A percentile compares a stretch with the other conserved stretches of the same genome.
Conservation (phyloP, 2,797 vertebrate species). For the Arctocebus calabarensis region DNA sequence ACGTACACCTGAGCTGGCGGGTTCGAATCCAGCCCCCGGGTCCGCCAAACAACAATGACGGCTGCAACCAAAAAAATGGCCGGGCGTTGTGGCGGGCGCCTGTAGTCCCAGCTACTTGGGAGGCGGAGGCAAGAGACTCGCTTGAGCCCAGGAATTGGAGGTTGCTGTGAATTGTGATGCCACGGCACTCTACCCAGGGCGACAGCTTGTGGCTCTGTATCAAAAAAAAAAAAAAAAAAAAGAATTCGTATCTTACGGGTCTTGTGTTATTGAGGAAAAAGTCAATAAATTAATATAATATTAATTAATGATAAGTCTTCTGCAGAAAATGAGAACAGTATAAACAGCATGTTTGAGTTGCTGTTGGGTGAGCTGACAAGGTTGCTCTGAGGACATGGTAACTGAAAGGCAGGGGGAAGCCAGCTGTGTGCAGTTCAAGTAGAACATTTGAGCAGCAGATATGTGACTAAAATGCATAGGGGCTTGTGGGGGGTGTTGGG, state of each 20-base stretch:
- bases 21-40: too few species aligned
- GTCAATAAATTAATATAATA: neutral
- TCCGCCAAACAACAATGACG: too few species aligned
- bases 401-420: neutral
- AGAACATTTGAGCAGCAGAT: neutral
- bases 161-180: too few species aligned
- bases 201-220: too few species aligned
- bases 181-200: too few species aligned
- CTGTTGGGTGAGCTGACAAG: neutral
- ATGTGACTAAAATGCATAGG: neutral
- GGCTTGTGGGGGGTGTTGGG: neutral
- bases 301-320: neutral
- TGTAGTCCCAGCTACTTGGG: too few species aligned
- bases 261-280: conserved; percentile 10
- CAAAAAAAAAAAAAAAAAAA: too few species aligned
- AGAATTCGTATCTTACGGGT: neutral
- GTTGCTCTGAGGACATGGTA: neutral
- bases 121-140: too few species aligned
- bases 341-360: neutral
- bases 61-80: too few species aligned
- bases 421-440: neutral
- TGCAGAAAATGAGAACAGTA: neutral
- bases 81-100: too few species aligned
- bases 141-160: too few species aligned
- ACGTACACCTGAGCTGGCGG: too few species aligned